These are phyloP conservation scores for Caenorhabditis sp. DNA, from an alignment of 2,888 invertebrate species.

Conservation along the genomic window DNA sequence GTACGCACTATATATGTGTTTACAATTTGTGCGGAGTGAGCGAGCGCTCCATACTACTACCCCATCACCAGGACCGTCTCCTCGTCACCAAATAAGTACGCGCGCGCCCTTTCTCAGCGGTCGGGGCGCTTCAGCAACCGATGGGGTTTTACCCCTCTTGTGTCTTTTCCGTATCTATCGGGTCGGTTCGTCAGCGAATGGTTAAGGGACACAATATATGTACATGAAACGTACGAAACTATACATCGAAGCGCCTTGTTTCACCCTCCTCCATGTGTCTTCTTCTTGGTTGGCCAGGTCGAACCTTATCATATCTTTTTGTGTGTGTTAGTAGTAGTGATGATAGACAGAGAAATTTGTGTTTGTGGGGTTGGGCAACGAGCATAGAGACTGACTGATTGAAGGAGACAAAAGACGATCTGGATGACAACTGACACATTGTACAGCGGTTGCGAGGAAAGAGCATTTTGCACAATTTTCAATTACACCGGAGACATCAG, in stretches of 20 bases:
- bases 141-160: slow-evolving; percentile 8
- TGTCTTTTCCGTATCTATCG: slow-evolving; percentile 34
- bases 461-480: slow-evolving; percentile 33
- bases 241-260: slow-evolving; percentile 29
- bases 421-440: slow-evolving; percentile 54
- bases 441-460: slow-evolving; percentile 12
- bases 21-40: slow-evolving; percentile 45
- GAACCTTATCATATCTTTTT: slow-evolving; percentile 54
- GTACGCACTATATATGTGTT: slow-evolving; percentile 50
- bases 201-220: slow-evolving; percentile 26
- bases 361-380: slow-evolving; percentile 40
- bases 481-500: slow-evolving; percentile 19
- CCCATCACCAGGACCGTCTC: slow-evolving; percentile 32
- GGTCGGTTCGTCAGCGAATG: slow-evolving; percentile 28
- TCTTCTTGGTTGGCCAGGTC: slow-evolving; percentile 19
- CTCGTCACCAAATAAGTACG: slow-evolving; percentile 49
- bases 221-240: slow-evolving; percentile 52
- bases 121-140: slow-evolving; percentile 20
- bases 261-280: slow-evolving; percentile 18
- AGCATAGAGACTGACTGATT: slow-evolving; percentile 23
- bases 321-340: slow-evolving; percentile 26
- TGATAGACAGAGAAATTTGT: slow-evolving; percentile 42
- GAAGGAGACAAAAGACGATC: slow-evolving; percentile 24
- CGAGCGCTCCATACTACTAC: slow-evolving; percentile 34
- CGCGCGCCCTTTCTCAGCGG: slow-evolving; percentile 15